These are phyloP conservation scores for Manacus vitellinus DNA, from an alignment of 2,113 vertebrate genomes.

Conservation along the genomic window DNA sequence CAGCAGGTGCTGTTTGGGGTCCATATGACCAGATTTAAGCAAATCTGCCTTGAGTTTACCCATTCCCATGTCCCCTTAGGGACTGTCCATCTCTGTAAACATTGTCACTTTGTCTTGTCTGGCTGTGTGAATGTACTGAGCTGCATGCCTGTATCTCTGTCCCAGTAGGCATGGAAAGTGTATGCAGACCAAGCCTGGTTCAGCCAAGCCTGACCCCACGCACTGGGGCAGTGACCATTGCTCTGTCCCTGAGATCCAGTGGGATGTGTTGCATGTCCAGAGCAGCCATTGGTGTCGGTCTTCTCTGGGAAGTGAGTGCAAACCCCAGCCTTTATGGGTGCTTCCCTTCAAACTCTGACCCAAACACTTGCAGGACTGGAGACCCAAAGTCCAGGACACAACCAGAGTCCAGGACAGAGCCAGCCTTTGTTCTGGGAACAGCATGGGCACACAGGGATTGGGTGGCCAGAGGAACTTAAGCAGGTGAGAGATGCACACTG, in stretches of 20 bases:
- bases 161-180: not conserved
- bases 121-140: conserved; percentile 59
- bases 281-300: not conserved
- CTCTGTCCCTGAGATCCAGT: not conserved
- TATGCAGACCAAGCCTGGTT: not conserved
- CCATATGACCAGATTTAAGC: not conserved
- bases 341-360: not conserved
- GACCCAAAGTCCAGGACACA: not conserved
- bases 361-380: not conserved
- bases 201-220: not conserved
- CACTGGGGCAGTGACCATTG: not conserved
- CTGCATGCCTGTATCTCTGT: conserved; percentile 51
- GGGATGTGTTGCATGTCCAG: not conserved
- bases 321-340: not conserved
- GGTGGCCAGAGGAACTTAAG: not conserved
- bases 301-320: not conserved
- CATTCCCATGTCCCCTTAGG: not conserved
- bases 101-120: conserved; percentile 46
- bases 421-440: not conserved
- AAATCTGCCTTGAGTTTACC: conserved; percentile 33
- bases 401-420: not conserved
- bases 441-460: not conserved
- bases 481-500: not conserved
- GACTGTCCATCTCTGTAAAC: conserved; percentile 23
- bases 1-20: not conserved